phyloP scores from a whole-genome alignment of 2,113 vertebrate genomes.

The Uropsilus gracilis region DNA sequence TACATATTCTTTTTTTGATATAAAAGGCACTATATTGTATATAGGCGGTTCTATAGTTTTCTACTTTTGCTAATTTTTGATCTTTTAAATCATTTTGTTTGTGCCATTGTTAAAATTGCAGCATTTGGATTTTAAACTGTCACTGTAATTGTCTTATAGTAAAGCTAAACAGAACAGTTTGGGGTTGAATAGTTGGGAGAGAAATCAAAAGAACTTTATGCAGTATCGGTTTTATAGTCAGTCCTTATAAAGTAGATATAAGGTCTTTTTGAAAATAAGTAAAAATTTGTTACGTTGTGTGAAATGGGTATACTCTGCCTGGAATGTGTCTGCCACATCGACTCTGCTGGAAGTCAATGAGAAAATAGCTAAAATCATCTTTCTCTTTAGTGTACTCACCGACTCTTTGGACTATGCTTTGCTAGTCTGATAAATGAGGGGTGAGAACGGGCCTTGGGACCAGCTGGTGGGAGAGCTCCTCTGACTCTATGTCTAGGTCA shows the following conservation, averaged over 20 bases:
- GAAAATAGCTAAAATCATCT: no score
- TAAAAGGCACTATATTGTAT: background rate
- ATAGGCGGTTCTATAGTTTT: background rate
- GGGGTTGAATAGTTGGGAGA: background rate
- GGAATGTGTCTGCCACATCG: no score
- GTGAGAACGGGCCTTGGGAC: background rate
- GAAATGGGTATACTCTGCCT: background rate
- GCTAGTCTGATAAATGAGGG: background rate
- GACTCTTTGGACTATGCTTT: background rate
- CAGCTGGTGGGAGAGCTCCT: background rate
- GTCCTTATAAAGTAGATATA: background rate
- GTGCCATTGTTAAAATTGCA: background rate
- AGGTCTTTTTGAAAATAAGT: background rate
- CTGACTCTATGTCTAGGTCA: background rate
- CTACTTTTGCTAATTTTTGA: constrained; percentile 8
- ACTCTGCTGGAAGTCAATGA: no score
- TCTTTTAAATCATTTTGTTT: constrained; percentile 13
- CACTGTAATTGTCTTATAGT: background rate
- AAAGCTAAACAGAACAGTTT: background rate
- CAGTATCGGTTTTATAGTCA: background rate
- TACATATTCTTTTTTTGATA: constrained; percentile 1
- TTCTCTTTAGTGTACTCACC: no score
- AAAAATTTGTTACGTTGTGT: background rate
- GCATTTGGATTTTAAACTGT: background rate
- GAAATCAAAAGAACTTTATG: background rate